Percentiles rank a stretch among this genome's conserved stretches.
Evolutionary conservation across 2,797 vertebrate genomes (phyloP).

Genomic region (Myoxocephalus aenaeus): DNA sequence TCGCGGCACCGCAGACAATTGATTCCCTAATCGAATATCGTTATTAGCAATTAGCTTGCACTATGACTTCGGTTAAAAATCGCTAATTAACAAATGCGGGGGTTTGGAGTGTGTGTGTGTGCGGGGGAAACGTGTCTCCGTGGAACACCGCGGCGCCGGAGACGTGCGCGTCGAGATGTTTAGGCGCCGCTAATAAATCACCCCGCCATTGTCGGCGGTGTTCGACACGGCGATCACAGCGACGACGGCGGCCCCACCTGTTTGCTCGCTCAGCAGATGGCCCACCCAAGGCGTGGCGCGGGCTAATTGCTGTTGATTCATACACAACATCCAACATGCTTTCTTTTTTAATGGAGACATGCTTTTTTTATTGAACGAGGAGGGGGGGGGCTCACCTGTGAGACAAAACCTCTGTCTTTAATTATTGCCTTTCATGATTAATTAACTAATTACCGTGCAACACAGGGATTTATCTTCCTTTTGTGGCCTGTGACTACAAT

Average conservation of each 20-base stretch:
- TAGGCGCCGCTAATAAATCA: conserved; percentile 67
- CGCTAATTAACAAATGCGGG: too few relatives aligned
- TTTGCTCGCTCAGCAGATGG: conserved; percentile 75
- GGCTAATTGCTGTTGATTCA: conserved; percentile 77
- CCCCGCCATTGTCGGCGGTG: not conserved
- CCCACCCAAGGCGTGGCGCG: conserved; percentile 56
- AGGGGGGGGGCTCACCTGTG: conserved; percentile 25
- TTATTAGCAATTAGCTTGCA: too few relatives aligned
- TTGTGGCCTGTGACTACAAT: not conserved
- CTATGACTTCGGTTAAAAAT: too few relatives aligned
- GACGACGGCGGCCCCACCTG: conserved; percentile 66
- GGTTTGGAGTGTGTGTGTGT: too few relatives aligned
- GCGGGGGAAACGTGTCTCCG: conserved; percentile 11
- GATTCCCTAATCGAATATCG: too few relatives aligned
- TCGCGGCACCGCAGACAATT: too few relatives aligned
- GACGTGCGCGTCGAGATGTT: conserved; percentile 37
- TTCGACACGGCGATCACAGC: conserved; percentile 35
- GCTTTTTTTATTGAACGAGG: conserved; percentile 35
- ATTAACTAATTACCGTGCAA: not conserved
- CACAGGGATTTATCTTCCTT: not conserved
- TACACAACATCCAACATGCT: conserved; percentile 58
- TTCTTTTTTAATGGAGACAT: conserved; percentile 47
- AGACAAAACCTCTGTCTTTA: conserved; percentile 7
- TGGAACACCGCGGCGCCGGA: conserved; percentile 5
- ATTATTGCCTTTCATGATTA: conserved; percentile 10